phyloP scores from a whole-genome alignment of 2,797 vertebrate species.

The Eremophila alpestris region DNA sequence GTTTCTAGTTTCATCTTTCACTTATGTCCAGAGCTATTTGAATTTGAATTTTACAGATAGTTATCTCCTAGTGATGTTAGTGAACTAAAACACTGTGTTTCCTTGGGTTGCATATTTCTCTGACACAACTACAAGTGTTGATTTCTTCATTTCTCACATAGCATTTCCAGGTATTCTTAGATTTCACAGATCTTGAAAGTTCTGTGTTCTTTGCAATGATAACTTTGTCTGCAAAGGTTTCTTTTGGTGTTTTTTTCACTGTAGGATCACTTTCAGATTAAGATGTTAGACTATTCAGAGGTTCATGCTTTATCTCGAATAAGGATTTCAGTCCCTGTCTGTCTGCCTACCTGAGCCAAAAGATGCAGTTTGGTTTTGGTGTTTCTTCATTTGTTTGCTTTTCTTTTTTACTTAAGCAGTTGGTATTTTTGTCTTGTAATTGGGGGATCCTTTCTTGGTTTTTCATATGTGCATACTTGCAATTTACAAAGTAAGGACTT shows the following conservation, averaged over 20 bases:
- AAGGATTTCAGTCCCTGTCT: not conserved
- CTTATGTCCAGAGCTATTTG: not conserved
- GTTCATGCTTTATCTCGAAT: not conserved
- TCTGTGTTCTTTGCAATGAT: not conserved
- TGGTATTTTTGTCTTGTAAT: not conserved
- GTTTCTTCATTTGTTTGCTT: not conserved
- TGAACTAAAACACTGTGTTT: not conserved
- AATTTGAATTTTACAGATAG: not conserved
- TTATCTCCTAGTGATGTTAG: not conserved
- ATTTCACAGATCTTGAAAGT: not conserved
- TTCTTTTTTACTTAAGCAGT: not conserved
- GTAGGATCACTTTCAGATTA: not conserved
- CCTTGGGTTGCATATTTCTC: not conserved
- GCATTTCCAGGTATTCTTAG: not conserved
- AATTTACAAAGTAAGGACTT: not conserved
- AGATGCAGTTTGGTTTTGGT: not conserved
- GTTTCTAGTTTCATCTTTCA: not conserved
- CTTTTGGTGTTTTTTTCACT: fast-evolving
- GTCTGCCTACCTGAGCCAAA: not conserved
- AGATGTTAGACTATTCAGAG: not conserved
- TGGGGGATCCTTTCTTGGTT: not conserved
- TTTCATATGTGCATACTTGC: not conserved
- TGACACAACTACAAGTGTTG: not conserved
- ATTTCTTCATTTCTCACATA: not conserved
- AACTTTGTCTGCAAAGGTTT: not conserved